These are phyloP conservation scores for Cheilinus undulatus DNA, from an alignment of 2,113 vertebrate genomes.

Conservation along the genomic window DNA sequence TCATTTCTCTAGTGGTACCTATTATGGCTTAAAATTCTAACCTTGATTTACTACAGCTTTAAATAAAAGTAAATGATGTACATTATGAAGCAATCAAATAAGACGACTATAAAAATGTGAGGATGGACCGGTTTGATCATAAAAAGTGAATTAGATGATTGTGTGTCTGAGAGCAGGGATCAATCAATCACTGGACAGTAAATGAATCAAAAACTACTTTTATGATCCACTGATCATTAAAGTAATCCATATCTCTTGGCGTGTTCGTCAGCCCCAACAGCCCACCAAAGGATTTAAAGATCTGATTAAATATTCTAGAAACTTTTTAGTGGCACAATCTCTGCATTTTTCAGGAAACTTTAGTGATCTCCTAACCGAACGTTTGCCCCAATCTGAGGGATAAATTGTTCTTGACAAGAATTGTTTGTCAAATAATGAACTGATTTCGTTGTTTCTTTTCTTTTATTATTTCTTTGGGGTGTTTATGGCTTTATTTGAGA, in stretches of 20 bases:
- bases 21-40: not conserved
- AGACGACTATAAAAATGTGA: not conserved
- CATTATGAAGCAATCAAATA: not conserved
- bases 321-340: not conserved
- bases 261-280: not conserved
- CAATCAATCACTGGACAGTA: not conserved
- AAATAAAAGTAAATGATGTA: not conserved
- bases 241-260: not conserved
- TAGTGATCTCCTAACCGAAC: too few relatives aligned
- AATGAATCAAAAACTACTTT: not conserved
- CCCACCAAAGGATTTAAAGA: not conserved
- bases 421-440: too few relatives aligned
- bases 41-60: not conserved
- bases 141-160: not conserved
- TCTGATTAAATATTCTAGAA: not conserved
- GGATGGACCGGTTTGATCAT: not conserved
- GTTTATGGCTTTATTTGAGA: too few relatives aligned
- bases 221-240: not conserved
- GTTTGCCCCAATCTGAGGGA: too few relatives aligned
- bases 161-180: not conserved
- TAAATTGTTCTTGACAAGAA: too few relatives aligned
- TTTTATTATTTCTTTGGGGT: too few relatives aligned
- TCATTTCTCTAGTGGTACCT: not conserved
- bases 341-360: too few relatives aligned
- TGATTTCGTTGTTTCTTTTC: too few relatives aligned